Conservation (phyloP, 2,888 invertebrate genomes). For the Thysanoteuthis rhombus region DNA sequence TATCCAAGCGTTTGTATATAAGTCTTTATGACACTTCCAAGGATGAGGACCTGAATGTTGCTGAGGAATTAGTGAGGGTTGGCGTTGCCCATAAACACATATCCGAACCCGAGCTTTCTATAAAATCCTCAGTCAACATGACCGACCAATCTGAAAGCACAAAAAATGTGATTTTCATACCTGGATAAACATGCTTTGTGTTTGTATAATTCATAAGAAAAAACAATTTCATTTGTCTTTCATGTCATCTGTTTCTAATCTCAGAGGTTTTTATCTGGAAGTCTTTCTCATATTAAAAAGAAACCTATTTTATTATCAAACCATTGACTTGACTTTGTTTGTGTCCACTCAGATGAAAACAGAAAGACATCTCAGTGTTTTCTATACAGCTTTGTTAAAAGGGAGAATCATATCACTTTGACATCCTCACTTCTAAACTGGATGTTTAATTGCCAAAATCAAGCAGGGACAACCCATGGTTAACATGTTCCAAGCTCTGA, state of each 20-base stretch:
- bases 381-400: too few species aligned
- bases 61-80: conserved; percentile 73
- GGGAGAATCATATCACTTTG: too few species aligned
- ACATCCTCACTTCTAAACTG: too few species aligned
- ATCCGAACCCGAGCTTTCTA: not conserved
- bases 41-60: conserved; percentile 73
- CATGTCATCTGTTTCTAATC: not conserved
- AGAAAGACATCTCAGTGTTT: too few species aligned
- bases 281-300: not conserved
- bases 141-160: not conserved
- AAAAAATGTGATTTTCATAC: not conserved
- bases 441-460: too few species aligned
- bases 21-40: conserved; percentile 52
- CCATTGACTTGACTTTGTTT: not conserved
- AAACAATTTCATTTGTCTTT: not conserved
- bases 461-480: too few species aligned
- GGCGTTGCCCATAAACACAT: conserved; percentile 70
- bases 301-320: not conserved
- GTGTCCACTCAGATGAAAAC: not conserved
- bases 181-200: not conserved
- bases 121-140: not conserved
- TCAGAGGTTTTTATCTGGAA: too few species aligned
- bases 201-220: not conserved
- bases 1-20: conserved; percentile 46
- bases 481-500: too few species aligned